These are phyloP conservation scores for Macrobrachium rosenbergii DNA, from an alignment of 1,140 invertebrate genomes.

Conservation along the genomic window DNA sequence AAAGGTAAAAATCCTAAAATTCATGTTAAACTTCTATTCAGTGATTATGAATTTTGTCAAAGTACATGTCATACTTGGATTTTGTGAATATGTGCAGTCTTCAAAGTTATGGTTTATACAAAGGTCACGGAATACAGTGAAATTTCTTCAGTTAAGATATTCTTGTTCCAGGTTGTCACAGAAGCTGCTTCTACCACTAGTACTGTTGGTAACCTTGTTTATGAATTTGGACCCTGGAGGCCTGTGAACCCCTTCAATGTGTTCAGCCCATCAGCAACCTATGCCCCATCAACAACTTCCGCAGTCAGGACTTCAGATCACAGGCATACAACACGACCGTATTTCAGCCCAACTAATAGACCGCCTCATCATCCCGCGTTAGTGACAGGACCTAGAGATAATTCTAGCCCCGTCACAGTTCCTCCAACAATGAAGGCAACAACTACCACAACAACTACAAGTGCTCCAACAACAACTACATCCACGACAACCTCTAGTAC, in stretches of 20 bases:
- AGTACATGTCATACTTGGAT: too few species aligned
- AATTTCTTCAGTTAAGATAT: too few species aligned
- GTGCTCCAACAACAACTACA: slow-evolving; percentile 25
- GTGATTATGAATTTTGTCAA: not conserved
- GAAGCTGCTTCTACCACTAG: slow-evolving; percentile 15
- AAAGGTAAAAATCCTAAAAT: not conserved
- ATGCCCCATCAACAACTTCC: slow-evolving; percentile 7
- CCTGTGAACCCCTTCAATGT: slow-evolving; percentile 48
- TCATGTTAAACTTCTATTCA: not conserved
- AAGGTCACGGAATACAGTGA: too few species aligned
- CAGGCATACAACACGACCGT: not conserved
- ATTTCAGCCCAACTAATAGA: slow-evolving; percentile 14
- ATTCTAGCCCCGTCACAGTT: slow-evolving; percentile 21
- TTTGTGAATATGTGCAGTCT: too few species aligned
- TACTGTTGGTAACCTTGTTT: slow-evolving; percentile 58
- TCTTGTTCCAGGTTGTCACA: too few species aligned
- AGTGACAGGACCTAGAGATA: not conserved
- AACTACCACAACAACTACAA: slow-evolving; percentile 34
- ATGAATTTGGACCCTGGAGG: slow-evolving; percentile 59
- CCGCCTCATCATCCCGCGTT: not conserved
- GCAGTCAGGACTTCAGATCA: not conserved
- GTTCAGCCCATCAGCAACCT: not conserved
- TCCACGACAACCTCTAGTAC: slow-evolving; percentile 42
- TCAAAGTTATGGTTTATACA: too few species aligned
- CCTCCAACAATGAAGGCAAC: slow-evolving; percentile 5